phyloP scores from a whole-genome alignment of 2,888 invertebrate genomes.

The Brachypterus glaber region DNA sequence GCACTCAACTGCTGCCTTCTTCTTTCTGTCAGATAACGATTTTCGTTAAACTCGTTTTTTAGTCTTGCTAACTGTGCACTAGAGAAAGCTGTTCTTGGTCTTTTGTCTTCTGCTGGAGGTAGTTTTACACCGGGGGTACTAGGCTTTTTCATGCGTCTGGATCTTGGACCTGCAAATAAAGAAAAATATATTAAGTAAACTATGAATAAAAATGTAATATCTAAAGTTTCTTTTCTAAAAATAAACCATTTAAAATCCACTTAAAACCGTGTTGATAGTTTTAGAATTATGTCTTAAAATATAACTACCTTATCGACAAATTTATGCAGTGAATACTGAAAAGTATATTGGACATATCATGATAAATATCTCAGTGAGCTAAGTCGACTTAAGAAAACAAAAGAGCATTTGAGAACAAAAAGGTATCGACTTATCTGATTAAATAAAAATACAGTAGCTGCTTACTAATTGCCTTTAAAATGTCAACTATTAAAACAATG shows the following conservation, averaged over 20 bases:
- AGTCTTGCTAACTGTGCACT: slow-evolving; percentile 83
- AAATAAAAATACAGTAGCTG: neutral
- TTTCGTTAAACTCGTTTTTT: slow-evolving; percentile 89
- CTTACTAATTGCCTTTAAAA: slow-evolving; percentile 11
- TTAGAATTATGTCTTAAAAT: no score
- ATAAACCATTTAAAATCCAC: slow-evolving; percentile 11
- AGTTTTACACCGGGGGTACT: slow-evolving; percentile 38
- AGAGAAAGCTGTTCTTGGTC: slow-evolving; percentile 93
- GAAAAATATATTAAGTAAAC: slow-evolving; percentile 20
- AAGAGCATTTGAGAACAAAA: no score
- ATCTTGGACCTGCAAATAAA: slow-evolving; percentile 48
- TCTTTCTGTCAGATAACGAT: slow-evolving; percentile 86
- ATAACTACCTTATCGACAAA: no score
- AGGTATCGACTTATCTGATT: no score
- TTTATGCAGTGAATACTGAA: no score
- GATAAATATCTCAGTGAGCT: no score
- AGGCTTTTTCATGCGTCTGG: slow-evolving; percentile 46
- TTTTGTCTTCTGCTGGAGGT: slow-evolving; percentile 63
- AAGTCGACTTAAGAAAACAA: no score
- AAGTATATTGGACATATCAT: no score
- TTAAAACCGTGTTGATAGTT: slow-evolving; percentile 9
- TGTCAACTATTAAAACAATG: slow-evolving; percentile 20
- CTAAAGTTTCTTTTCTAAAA: neutral
- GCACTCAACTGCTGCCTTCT: slow-evolving; percentile 83
- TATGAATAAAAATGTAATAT: no score